Percentiles rank a stretch among this genome's conserved stretches.
Conservation (phyloP, 1,140 invertebrate species). For the Tetramorium alpestre region DNA sequence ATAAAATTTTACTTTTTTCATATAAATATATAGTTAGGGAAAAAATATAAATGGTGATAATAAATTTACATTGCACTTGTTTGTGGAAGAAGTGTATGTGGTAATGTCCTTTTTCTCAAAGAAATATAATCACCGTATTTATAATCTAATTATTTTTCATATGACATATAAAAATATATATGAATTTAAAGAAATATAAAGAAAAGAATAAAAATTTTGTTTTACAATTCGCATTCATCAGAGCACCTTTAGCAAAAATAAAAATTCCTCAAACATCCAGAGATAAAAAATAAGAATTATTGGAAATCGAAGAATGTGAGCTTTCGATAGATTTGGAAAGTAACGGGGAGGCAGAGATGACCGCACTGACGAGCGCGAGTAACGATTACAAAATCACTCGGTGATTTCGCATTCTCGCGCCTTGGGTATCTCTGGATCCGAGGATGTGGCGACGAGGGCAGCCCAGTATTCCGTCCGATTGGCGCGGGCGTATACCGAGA, state of each 20-base stretch:
- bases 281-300: not conserved
- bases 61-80: no score
- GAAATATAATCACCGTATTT: no score
- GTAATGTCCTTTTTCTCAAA: no score
- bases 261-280: not conserved
- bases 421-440: not conserved
- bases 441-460: not conserved
- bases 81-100: no score
- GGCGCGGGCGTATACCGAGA: slow-evolving; percentile 53
- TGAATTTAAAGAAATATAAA: not conserved
- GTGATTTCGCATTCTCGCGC: slow-evolving; percentile 10
- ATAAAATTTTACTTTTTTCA: no score
- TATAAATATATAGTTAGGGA: no score
- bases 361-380: not conserved
- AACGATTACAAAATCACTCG: slow-evolving; percentile 2
- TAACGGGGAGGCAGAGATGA: not conserved
- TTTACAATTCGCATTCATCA: not conserved
- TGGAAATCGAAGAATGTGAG: no score
- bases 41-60: no score
- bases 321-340: not conserved
- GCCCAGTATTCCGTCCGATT: slow-evolving; percentile 53
- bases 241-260: not conserved
- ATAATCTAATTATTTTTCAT: no score
- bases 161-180: no score
- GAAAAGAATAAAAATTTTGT: not conserved